Conservation (phyloP, 1,140 invertebrate genomes). For the Drosophila burlai region DNA sequence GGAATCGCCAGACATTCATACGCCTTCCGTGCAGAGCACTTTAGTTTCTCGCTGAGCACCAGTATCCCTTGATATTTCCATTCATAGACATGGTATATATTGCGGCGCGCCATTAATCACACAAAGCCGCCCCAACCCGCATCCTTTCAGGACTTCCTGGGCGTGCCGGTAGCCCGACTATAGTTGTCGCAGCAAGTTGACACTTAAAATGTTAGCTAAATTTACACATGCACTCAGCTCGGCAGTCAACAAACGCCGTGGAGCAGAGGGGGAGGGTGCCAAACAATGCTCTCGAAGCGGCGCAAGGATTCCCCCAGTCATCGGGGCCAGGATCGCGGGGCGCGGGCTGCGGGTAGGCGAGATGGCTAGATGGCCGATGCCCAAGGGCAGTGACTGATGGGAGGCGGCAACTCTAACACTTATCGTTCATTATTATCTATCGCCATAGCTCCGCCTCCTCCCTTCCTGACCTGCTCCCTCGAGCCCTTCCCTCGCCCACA, state of each 20-base stretch:
- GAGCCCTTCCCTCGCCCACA: conserved; percentile 10
- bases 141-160: conserved; percentile 4
- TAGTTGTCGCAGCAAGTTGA: conserved; percentile 75
- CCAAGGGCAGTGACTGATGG: conserved; percentile 54
- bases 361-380: not conserved
- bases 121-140: conserved; percentile 6
- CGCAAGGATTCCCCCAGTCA: conserved; percentile 27
- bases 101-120: conserved; percentile 67
- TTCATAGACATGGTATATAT: conserved; percentile 23
- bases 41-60: conserved; percentile 4
- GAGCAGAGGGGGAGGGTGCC: conserved; percentile 13
- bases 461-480: not conserved
- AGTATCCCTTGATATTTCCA: conserved; percentile 4
- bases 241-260: conserved; percentile 53
- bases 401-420: conserved; percentile 75
- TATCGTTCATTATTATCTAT: conserved; percentile 82
- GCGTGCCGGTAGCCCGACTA: conserved; percentile 32
- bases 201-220: conserved; percentile 81
- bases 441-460: conserved; percentile 25
- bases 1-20: not conserved
- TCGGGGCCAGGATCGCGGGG: conserved; percentile 1
- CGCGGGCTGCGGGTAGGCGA: not conserved
- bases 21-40: not conserved
- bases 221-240: conserved; percentile 78
- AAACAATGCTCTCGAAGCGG: conserved; percentile 47